Conservation (phyloP, 2,113 vertebrate genomes). For the Chaetorhynchus papuensis region DNA sequence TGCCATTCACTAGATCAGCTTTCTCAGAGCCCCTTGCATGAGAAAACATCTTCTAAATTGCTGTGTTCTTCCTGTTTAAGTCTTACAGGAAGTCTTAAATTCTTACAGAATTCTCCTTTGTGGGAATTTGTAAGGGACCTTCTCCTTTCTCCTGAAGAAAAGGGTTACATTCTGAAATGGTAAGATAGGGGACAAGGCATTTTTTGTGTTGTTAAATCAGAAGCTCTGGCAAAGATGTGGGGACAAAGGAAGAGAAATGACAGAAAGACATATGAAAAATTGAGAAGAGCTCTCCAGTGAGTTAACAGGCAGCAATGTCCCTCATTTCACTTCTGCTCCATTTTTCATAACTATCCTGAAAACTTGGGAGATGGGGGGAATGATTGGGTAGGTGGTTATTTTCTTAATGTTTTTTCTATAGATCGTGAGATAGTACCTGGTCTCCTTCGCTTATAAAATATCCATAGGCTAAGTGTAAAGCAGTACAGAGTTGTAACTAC, state of each 20-base stretch:
- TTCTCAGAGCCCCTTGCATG: not conserved
- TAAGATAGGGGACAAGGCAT: constrained; percentile 68
- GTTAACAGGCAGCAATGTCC: not conserved
- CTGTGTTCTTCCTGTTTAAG: constrained; percentile 10
- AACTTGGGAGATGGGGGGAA: not conserved
- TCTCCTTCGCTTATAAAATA: not conserved
- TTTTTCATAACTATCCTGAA: not conserved
- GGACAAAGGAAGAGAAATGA: constrained; percentile 73
- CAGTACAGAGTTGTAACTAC: not conserved
- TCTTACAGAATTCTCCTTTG: constrained; percentile 67
- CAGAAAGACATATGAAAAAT: constrained; percentile 70
- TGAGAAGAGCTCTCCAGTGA: constrained; percentile 67
- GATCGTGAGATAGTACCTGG: not conserved
- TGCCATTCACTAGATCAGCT: not conserved
- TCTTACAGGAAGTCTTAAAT: too few species aligned
- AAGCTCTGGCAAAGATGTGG: constrained; percentile 71
- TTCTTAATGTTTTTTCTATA: not conserved
- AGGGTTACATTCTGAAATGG: constrained; percentile 68
- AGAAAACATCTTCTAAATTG: not conserved
- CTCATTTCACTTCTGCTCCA: not conserved
- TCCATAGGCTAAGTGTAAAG: not conserved
- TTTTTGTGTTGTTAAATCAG: constrained; percentile 71
- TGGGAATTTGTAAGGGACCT: constrained; percentile 72
- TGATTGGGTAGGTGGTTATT: not conserved
- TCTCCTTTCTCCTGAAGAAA: constrained; percentile 68